Conservation (phyloP, 2,797 vertebrate species). For the Pangasius krempfi region DNA sequence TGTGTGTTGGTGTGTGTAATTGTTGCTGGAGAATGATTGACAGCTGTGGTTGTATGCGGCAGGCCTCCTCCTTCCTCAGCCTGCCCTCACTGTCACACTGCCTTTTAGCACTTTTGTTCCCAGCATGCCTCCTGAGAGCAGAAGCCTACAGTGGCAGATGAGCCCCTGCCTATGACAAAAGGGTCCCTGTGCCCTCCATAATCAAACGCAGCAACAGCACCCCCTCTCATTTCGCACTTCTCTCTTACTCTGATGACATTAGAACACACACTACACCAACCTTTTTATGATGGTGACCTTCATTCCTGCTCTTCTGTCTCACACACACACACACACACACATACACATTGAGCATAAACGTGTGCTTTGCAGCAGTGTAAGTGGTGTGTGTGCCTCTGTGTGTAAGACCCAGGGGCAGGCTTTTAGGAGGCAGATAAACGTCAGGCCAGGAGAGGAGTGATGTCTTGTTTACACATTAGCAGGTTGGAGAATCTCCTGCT, state of each 20-base stretch:
- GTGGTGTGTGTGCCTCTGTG: slow-evolving; percentile 16
- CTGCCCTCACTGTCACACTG: slow-evolving; percentile 84
- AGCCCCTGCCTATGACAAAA: slow-evolving; percentile 89
- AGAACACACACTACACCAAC: slow-evolving; percentile 36
- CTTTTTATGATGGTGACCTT: slow-evolving; percentile 46
- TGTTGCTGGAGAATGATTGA: slow-evolving; percentile 79
- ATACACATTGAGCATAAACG: slow-evolving; percentile 59
- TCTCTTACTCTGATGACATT: slow-evolving; percentile 42
- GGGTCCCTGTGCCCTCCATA: slow-evolving; percentile 79
- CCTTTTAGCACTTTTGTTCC: slow-evolving; percentile 97
- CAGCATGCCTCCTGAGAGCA: slow-evolving; percentile 81
- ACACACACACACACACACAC: not conserved
- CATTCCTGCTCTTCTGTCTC: slow-evolving; percentile 37
- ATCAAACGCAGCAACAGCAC: slow-evolving; percentile 73
- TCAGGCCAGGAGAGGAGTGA: slow-evolving; percentile 86
- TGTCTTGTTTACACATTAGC: slow-evolving; percentile 95
- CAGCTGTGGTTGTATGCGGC: slow-evolving; percentile 70
- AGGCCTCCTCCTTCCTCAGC: slow-evolving; percentile 71
- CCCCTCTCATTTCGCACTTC: slow-evolving; percentile 41
- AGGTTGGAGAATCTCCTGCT: slow-evolving; percentile 63
- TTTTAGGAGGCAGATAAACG: slow-evolving; percentile 86
- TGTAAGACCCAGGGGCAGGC: slow-evolving; percentile 69
- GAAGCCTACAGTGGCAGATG: slow-evolving; percentile 86
- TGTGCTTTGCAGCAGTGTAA: slow-evolving; percentile 64
- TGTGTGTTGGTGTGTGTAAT: slow-evolving; percentile 48